These are phyloP conservation scores for Zoanthus gigantus DNA, from an alignment of 92 coral and sea anemone species.

Conservation along the genomic window DNA sequence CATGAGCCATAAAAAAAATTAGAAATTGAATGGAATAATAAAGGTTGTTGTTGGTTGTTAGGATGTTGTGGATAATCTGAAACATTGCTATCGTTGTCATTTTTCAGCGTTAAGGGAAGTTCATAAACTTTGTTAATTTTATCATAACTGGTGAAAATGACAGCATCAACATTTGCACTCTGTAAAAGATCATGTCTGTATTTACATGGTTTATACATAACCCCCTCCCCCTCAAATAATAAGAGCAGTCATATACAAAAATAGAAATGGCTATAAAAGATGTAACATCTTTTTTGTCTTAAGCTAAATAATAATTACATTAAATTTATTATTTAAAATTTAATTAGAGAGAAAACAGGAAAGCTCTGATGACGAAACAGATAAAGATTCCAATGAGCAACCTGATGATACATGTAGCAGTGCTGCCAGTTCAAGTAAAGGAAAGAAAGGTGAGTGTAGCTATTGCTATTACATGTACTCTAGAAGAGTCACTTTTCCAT, in stretches of 20 bases:
- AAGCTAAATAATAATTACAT: background rate
- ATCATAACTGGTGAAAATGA: background rate
- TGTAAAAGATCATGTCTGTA: too few relatives aligned
- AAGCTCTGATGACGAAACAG: background rate
- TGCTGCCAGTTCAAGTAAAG: constrained; percentile 3
- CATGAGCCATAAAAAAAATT: too few relatives aligned
- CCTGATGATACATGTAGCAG: constrained; percentile 6
- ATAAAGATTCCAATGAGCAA: background rate
- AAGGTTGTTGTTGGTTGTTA: too few relatives aligned
- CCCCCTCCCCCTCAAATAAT: background rate
- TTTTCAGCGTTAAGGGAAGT: background rate
- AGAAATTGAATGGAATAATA: too few relatives aligned
- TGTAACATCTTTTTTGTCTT: background rate
- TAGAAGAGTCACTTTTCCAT: background rate
- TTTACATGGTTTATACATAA: background rate
- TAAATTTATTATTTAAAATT: background rate
- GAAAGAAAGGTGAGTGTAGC: background rate
- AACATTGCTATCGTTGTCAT: too few relatives aligned
- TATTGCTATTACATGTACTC: background rate
- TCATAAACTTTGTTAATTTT: background rate
- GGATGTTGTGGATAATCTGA: too few relatives aligned
- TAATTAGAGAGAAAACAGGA: background rate
- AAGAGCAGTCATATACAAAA: background rate
- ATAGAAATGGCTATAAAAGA: background rate
- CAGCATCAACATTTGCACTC: background rate